These are phyloP conservation scores for Tonatia bakeri DNA, from an alignment of 2,113 vertebrate species.

Conservation along the genomic window DNA sequence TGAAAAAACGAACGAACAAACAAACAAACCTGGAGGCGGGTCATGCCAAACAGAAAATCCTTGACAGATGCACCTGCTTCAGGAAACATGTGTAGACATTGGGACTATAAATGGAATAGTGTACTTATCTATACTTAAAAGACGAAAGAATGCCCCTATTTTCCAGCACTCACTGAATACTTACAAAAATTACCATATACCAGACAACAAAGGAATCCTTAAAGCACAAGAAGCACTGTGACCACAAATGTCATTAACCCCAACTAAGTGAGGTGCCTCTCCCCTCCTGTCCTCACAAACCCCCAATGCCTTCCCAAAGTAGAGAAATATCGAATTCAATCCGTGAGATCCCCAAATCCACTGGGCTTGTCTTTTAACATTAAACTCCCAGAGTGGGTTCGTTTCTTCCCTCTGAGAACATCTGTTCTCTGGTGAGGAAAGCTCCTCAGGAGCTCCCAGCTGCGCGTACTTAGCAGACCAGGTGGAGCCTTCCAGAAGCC, in stretches of 20 bases:
- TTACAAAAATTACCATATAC: background rate
- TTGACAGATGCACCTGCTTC: background rate
- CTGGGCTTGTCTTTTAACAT: background rate
- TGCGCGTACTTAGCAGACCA: background rate
- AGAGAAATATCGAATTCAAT: background rate
- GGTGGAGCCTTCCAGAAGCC: background rate
- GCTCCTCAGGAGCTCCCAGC: background rate
- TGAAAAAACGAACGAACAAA: background rate
- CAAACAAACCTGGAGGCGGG: no score
- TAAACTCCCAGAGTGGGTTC: background rate
- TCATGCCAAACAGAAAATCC: background rate
- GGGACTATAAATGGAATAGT: background rate
- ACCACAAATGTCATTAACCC: background rate
- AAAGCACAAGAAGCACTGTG: background rate
- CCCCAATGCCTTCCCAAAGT: background rate
- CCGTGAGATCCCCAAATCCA: background rate
- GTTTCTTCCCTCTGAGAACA: background rate
- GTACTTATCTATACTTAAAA: background rate
- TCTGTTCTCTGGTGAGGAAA: background rate
- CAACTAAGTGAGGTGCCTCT: background rate
- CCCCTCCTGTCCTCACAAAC: background rate
- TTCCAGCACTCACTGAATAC: background rate
- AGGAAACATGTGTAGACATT: background rate
- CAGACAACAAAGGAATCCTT: background rate
- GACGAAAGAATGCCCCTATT: background rate